phyloP scores from a whole-genome alignment of 2,797 vertebrate genomes.

The Pyrrhura leucotis region DNA sequence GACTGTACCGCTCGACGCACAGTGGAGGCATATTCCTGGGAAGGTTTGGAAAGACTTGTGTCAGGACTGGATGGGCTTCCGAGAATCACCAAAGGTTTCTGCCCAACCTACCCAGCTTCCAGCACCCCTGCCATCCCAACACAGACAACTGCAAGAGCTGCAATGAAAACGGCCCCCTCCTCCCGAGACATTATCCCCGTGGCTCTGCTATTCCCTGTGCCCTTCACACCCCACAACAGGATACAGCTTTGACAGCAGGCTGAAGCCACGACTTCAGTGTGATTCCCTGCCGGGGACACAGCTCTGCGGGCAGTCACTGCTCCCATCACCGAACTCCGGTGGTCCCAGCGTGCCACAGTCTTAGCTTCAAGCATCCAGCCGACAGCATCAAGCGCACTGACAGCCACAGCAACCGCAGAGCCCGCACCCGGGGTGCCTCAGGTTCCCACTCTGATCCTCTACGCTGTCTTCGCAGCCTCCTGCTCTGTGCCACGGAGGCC shows the following conservation, averaged over 20 bases:
- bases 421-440: neutral
- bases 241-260: neutral
- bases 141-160: neutral
- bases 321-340: neutral
- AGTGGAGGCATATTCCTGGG: constrained; percentile 91
- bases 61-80: neutral
- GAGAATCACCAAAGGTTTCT: neutral
- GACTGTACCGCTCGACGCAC: constrained; percentile 90
- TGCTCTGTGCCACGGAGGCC: rapidly evolving
- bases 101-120: neutral
- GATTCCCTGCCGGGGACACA: neutral
- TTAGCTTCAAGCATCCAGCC: neutral
- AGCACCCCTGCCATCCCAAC: neutral
- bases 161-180: neutral
- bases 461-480: rapidly evolving
- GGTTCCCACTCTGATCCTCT: neutral
- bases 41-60: neutral
- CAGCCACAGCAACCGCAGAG: rapidly evolving
- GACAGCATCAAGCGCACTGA: neutral
- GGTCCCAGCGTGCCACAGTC: neutral
- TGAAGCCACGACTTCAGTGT: neutral
- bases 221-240: rapidly evolving
- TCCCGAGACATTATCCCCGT: rapidly evolving
- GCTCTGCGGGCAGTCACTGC: neutral
- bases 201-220: neutral